Evolutionary conservation across 2,113 vertebrate species (phyloP).

Genomic region (Oncorhynchus mykiss): DNA sequence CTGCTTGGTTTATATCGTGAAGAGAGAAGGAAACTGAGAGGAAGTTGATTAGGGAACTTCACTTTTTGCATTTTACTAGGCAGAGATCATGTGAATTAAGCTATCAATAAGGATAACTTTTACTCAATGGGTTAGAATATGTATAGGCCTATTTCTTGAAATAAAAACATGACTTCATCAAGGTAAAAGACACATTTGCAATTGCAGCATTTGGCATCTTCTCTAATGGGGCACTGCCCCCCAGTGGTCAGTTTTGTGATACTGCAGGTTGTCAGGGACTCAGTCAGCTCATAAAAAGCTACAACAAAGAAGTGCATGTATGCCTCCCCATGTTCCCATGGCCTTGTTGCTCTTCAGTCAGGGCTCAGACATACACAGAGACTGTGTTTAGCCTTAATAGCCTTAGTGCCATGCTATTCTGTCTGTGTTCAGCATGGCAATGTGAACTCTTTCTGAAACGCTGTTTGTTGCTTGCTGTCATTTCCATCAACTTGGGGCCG

Average conservation of each 20-base stretch:
- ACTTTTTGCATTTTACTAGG: too few relatives aligned
- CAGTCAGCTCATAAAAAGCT: neutral
- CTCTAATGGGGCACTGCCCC: neutral
- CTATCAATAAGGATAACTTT: too few relatives aligned
- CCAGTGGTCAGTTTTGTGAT: neutral
- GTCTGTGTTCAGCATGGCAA: slow-evolving; percentile 64
- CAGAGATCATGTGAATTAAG: too few relatives aligned
- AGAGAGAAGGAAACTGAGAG: too few relatives aligned
- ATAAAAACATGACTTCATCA: neutral
- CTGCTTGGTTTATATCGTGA: too few relatives aligned
- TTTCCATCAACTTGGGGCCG: slow-evolving; percentile 44
- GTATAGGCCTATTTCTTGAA: neutral
- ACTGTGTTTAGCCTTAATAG: neutral
- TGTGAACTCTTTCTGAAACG: slow-evolving; percentile 42
- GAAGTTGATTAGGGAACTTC: too few relatives aligned
- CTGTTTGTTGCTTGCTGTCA: slow-evolving; percentile 56
- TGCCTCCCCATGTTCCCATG: neutral
- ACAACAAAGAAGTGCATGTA: neutral
- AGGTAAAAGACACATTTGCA: neutral
- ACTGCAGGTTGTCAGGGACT: neutral
- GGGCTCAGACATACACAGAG: neutral
- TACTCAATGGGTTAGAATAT: too few relatives aligned
- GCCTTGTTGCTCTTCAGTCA: neutral
- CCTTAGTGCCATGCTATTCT: neutral
- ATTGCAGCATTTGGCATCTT: neutral